Evolutionary conservation across 2,113 vertebrate species (phyloP).

Genomic region (Saccopteryx bilineata): DNA sequence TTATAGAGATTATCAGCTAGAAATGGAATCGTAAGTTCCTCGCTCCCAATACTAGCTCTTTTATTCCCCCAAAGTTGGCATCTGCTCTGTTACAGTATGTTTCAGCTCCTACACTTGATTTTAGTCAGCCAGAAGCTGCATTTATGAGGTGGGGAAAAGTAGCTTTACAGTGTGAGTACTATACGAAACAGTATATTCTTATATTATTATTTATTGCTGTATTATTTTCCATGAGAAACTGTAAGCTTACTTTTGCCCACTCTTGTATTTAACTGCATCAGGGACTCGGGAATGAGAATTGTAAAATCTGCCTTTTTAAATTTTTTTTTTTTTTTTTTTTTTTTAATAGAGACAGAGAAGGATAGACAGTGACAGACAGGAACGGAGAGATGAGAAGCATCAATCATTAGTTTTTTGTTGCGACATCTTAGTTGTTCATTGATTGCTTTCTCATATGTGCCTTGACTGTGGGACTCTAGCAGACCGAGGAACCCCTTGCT

Average conservation of each 20-base stretch:
- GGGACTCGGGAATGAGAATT: slow-evolving; percentile 6
- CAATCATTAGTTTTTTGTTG: too few relatives aligned
- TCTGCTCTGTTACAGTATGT: slow-evolving; percentile 20
- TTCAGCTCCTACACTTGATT: slow-evolving; percentile 49
- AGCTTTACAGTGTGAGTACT: background rate
- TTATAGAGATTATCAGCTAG: slow-evolving; percentile 31
- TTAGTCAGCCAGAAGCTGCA: slow-evolving; percentile 32
- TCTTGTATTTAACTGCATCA: slow-evolving; percentile 13
- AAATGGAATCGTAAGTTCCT: background rate
- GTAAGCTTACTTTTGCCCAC: background rate
- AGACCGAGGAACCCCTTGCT: too few relatives aligned
- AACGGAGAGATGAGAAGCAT: too few relatives aligned
- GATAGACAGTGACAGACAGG: too few relatives aligned
- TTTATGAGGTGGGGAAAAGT: background rate
- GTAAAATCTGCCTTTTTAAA: background rate
- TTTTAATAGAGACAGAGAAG: too few relatives aligned
- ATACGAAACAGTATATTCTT: background rate
- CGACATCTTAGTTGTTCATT: too few relatives aligned
- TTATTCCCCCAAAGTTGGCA: slow-evolving; percentile 43
- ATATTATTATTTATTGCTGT: background rate
- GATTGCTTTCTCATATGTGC: too few relatives aligned
- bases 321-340: too few relatives aligned
- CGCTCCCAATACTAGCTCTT: background rate
- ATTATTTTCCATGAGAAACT: background rate
- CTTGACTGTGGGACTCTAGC: too few relatives aligned